Percentiles rank a stretch among this genome's conserved stretches.
Evolutionary conservation across 2,113 vertebrate species (phyloP).

Genomic region (Steatornis caripensis): DNA sequence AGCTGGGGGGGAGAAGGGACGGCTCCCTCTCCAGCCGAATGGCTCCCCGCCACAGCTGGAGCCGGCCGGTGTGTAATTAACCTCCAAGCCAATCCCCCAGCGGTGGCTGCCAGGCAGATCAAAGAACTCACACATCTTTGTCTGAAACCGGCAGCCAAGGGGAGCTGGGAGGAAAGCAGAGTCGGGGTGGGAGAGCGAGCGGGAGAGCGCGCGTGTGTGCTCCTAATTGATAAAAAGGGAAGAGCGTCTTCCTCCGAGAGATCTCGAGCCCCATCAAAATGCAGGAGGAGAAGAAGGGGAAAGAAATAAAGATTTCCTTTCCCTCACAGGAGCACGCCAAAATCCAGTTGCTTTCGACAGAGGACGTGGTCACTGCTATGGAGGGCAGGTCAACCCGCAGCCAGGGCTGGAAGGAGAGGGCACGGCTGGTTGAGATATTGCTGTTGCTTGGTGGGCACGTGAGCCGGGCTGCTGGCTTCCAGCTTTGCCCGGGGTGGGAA

Average conservation of each 20-base stretch:
- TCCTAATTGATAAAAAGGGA: constrained; percentile 67
- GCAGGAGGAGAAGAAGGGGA: constrained; percentile 6
- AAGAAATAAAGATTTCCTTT: not conserved
- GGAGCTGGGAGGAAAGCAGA: constrained; percentile 52
- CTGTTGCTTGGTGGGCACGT: rapidly evolving
- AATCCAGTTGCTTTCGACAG: not conserved
- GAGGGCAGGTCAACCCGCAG: not conserved
- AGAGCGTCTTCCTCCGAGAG: constrained; percentile 38
- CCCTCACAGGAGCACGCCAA: not conserved
- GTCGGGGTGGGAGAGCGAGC: constrained; percentile 37
- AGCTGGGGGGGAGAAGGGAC: constrained; percentile 46
- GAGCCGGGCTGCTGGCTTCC: not conserved
- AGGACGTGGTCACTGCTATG: not conserved
- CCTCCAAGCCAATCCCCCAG: constrained; percentile 68
- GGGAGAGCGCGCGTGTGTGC: not conserved
- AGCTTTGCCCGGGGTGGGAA: not conserved
- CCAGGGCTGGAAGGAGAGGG: not conserved
- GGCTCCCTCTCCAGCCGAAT: constrained; percentile 33
- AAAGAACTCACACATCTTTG: constrained; percentile 71
- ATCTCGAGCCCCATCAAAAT: constrained; percentile 59
- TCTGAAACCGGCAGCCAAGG: constrained; percentile 59
- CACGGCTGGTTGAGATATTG: rapidly evolving
- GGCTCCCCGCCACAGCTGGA: constrained; percentile 60
- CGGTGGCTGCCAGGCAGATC: constrained; percentile 71
- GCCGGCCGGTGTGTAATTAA: constrained; percentile 69